phyloP scores from a whole-genome alignment of 35 echinoderm and acorn worm genomes.

The Stichopus chloronotus region DNA sequence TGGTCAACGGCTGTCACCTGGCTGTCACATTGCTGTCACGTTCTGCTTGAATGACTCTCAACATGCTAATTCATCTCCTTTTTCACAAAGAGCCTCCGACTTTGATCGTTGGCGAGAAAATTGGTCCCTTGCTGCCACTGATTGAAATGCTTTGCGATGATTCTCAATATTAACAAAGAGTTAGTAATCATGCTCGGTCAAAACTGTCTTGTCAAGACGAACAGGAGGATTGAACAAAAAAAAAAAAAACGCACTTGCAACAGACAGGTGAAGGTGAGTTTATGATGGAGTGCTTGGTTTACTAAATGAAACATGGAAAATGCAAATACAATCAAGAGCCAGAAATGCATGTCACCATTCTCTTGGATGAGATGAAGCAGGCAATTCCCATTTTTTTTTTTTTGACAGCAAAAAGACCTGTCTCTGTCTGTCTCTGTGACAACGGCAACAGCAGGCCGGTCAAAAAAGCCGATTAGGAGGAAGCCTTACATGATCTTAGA shows the following conservation, averaged over 20 bases:
- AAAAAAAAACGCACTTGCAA: neutral
- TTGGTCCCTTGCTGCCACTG: neutral
- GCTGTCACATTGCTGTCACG: too few species aligned
- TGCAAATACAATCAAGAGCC: neutral
- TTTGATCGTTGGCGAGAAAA: too few species aligned
- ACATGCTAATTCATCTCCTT: too few species aligned
- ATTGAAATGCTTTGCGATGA: neutral
- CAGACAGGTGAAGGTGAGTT: neutral
- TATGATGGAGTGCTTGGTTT: neutral
- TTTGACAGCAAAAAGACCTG: neutral
- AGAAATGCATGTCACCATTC: slow-evolving; percentile 8
- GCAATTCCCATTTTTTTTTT: neutral
- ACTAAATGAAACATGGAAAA: neutral
- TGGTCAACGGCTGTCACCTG: too few species aligned
- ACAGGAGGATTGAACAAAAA: neutral
- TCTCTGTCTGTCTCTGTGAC: neutral
- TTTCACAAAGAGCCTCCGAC: too few species aligned
- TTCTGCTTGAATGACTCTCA: too few species aligned
- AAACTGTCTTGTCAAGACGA: neutral
- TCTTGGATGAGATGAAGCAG: neutral
- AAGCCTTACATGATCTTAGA: neutral
- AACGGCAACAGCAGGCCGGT: neutral
- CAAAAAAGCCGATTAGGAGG: neutral
- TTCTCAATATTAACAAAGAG: neutral
- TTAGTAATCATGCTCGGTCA: slow-evolving; percentile 8